Percentiles rank a stretch among this genome's conserved stretches.
These are phyloP conservation scores for Triplophysa dalaica DNA, from an alignment of 2,113 vertebrate species.

Conservation along the genomic window DNA sequence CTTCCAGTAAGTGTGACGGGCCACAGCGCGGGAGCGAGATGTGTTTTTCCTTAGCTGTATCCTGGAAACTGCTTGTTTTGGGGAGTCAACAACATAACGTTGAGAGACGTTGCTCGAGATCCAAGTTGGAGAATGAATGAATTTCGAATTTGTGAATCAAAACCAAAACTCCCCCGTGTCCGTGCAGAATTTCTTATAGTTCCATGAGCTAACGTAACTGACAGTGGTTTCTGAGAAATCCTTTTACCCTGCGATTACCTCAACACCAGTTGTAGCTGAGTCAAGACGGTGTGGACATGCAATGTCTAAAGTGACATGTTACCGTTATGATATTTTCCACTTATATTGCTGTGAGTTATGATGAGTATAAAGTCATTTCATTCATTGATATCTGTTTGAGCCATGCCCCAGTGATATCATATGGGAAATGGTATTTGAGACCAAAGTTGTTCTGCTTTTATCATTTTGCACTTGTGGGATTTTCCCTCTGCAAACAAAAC, in stretches of 20 bases:
- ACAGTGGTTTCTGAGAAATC: slow-evolving; percentile 28
- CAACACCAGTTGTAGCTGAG: background rate
- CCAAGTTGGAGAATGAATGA: slow-evolving; percentile 45
- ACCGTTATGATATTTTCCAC: too few species aligned
- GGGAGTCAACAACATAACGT: slow-evolving; percentile 54
- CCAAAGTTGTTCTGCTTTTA: background rate
- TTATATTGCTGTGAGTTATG: too few species aligned
- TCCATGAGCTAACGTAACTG: slow-evolving; percentile 12
- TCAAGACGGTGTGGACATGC: background rate
- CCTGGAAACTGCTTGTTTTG: slow-evolving; percentile 54
- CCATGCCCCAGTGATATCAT: too few species aligned
- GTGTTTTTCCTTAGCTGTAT: slow-evolving; percentile 46
- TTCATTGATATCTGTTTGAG: too few species aligned
- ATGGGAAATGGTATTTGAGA: background rate
- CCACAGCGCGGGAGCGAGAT: slow-evolving; percentile 2
- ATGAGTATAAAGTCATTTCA: too few species aligned
- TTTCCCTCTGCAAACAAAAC: background rate
- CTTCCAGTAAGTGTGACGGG: slow-evolving; percentile 41
- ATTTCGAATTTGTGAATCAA: slow-evolving; percentile 49
- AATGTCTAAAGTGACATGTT: too few species aligned
- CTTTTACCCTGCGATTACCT: background rate
- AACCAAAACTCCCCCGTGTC: slow-evolving; percentile 2
- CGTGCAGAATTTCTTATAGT: slow-evolving; percentile 7
- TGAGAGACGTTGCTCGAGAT: slow-evolving; percentile 22
- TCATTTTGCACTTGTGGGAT: background rate